Evolutionary conservation across 2,888 invertebrate species (phyloP).

Genomic region (Synergus umbraculus): DNA sequence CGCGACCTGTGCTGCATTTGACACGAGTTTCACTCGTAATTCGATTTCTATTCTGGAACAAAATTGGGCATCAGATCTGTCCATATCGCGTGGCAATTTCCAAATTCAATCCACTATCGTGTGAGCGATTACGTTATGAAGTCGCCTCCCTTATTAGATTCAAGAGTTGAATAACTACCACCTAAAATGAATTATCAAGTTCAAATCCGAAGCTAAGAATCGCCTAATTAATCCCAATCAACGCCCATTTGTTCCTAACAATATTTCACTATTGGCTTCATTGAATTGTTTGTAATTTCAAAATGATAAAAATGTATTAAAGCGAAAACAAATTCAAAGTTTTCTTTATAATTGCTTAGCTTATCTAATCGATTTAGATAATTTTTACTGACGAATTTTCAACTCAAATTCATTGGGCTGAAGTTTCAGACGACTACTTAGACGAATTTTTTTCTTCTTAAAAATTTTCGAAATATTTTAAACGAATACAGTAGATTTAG

Average conservation of each 20-base stretch:
- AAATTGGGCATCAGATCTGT: slow-evolving; percentile 25
- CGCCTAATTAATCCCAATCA: not conserved
- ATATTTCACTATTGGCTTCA: not conserved
- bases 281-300: not conserved
- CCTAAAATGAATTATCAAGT: not conserved
- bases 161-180: not conserved
- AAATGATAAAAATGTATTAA: too few species aligned
- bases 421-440: too few species aligned
- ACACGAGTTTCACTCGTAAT: slow-evolving; percentile 34
- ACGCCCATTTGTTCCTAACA: not conserved
- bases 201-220: not conserved
- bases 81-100: slow-evolving; percentile 16
- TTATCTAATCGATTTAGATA: too few species aligned
- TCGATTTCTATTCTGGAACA: slow-evolving; percentile 35
- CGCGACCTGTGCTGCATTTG: slow-evolving; percentile 10
- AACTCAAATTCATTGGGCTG: too few species aligned
- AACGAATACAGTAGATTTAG: too few species aligned
- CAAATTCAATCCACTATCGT: slow-evolving; percentile 30
- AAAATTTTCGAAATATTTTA: too few species aligned
- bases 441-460: too few species aligned
- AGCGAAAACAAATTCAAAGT: not conserved
- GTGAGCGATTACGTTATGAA: slow-evolving; percentile 27
- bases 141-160: slow-evolving; percentile 5
- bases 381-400: too few species aligned
- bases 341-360: not conserved